Base-by-base conservation (phyloP, 2,797 vertebrate genomes). In the Mus spretus region DNA sequence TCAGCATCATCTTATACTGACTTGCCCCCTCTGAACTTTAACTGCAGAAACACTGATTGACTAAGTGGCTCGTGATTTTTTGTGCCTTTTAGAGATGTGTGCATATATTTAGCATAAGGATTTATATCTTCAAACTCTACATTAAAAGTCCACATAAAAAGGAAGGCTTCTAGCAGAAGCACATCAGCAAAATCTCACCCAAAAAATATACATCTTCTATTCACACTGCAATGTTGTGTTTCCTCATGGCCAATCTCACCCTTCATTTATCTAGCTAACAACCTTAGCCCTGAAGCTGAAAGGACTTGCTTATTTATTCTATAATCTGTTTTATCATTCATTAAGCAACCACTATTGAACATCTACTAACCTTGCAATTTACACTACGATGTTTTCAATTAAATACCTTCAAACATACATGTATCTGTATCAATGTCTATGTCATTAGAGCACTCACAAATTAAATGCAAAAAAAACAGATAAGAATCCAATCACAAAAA, bases 341-440 rank as follows among this genome's bases (percentile, higher is more conserved):
- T 85, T 75, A 94, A 91, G 94, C 31, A 93, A 84, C 40, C 34
- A 96, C 90, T 61, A 94, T 50, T 90, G 9, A 91, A 37, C 12
- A 89, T 77, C 47, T 77, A 90, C 12, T 89, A 53, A 86, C 34
- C 31, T 55, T 79, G 28, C 14, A 31, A 20, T 20, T 22, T 44
- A 31, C 8, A 87, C 26, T 91, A 85, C 80, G 2, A 59, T 53
- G 20, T 20, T 92, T 90, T 13, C 22, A 75, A 90, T 90, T 94
- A 90, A 93, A 88, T 40, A 70, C 40, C 80, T 75, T 84, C 9
- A 89, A 22, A 92, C 34, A 78, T 72, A 59, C 6, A 40, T 40
- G 26, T 15, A n/a, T 90, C 26, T 14, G 37, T 34, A 75, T 44
- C 28, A 70, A 1, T 12, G 9, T 75, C 61, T 20, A 28, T 86